phyloP scores from a whole-genome alignment of 2,113 vertebrate genomes.

The Gadus macrocephalus region DNA sequence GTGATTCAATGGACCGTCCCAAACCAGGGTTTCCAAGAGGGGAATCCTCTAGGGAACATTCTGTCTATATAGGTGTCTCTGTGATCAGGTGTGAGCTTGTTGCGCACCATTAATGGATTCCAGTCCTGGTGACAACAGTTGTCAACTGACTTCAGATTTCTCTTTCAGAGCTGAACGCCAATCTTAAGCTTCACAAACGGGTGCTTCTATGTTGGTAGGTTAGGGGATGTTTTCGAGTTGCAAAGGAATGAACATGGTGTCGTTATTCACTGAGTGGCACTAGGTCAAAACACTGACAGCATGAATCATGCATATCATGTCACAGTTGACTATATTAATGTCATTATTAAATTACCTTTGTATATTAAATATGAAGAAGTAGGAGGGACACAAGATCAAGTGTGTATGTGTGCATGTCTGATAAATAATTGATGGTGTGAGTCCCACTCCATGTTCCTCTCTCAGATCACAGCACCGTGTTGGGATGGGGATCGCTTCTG shows the following conservation, averaged over 20 bases:
- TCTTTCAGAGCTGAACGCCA: conserved; percentile 2
- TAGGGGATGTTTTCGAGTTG: too few species aligned
- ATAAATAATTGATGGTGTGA: conserved; percentile 59
- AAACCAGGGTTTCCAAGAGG: background rate
- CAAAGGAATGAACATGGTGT: too few species aligned
- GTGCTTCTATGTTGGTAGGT: background rate
- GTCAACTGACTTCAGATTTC: conserved; percentile 2
- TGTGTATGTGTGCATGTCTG: conserved; percentile 5
- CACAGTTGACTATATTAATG: too few species aligned
- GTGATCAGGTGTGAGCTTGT: too few species aligned
- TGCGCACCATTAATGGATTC: too few species aligned
- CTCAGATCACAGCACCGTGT: conserved; percentile 58
- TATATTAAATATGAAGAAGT: too few species aligned
- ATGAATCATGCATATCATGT: too few species aligned
- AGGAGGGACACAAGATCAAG: background rate
- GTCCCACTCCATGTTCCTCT: conserved; percentile 39
- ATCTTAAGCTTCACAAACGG: background rate
- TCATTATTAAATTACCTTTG: too few species aligned
- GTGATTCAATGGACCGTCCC: conserved; percentile 20
- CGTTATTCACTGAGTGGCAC: too few species aligned
- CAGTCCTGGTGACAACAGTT: conserved; percentile 9
- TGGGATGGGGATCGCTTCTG: conserved; percentile 46
- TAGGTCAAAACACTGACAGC: too few species aligned
- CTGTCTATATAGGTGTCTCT: too few species aligned
- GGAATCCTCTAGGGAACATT: too few species aligned